phyloP scores from a whole-genome alignment of 2,113 vertebrate genomes.

The Dinomys branickii region DNA sequence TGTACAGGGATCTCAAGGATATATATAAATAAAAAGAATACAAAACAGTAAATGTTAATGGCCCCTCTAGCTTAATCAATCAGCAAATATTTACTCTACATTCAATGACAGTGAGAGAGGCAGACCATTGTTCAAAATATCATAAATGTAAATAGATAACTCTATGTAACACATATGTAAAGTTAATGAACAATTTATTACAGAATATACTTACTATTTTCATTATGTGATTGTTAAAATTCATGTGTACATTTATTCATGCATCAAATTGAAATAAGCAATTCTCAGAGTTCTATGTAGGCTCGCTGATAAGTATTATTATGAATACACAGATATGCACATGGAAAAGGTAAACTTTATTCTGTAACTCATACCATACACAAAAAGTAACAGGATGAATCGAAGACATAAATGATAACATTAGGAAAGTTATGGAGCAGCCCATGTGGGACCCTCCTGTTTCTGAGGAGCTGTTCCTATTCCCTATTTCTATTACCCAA shows the following conservation, averaged over 20 bases:
- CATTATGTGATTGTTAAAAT: neutral
- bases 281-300: neutral
- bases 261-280: neutral
- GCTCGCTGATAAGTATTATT: neutral
- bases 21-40: neutral
- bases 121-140: neutral
- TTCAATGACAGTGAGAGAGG: neutral
- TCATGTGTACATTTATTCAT: neutral
- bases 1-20: neutral
- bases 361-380: neutral
- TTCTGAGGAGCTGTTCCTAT: neutral
- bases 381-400: neutral
- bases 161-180: neutral
- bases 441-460: neutral
- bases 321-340: neutral
- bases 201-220: constrained; percentile 19
- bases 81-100: constrained; percentile 31
- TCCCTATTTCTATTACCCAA: no score
- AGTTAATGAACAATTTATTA: neutral
- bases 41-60: neutral
- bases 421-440: neutral
- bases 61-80: neutral
- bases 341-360: neutral
- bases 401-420: neutral
- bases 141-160: neutral